phyloP scores from a whole-genome alignment of 2,797 vertebrate genomes.

The Sciaenops ocellatus region DNA sequence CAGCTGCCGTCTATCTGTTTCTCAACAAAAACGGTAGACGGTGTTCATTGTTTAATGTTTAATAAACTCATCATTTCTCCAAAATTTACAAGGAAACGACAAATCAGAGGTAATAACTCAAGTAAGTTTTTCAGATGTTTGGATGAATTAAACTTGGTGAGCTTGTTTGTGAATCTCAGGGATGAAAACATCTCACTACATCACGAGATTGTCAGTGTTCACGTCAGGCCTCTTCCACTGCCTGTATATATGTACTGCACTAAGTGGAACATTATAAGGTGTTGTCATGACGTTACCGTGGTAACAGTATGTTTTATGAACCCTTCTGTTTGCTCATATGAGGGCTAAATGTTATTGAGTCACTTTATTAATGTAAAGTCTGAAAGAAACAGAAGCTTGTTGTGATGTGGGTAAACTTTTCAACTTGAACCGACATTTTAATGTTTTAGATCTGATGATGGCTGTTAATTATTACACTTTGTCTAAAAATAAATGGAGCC shows the following conservation, averaged over 20 bases:
- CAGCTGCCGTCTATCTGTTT: neutral
- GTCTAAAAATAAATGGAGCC: slow-evolving; percentile 1
- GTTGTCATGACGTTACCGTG: neutral
- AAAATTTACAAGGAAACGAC: neutral
- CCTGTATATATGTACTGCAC: neutral
- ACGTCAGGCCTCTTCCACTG: neutral
- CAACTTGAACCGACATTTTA: neutral
- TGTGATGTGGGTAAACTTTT: neutral
- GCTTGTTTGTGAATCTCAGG: slow-evolving; percentile 35
- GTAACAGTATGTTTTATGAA: neutral
- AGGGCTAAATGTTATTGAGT: neutral
- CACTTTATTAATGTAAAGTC: neutral
- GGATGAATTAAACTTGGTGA: neutral
- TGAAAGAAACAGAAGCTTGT: neutral
- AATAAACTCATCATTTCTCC: neutral
- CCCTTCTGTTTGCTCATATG: neutral
- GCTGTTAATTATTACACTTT: neutral
- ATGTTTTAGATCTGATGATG: neutral
- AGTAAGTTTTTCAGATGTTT: neutral
- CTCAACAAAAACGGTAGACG: neutral
- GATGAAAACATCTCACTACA: slow-evolving; percentile 7
- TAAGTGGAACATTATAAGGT: slow-evolving; percentile 1
- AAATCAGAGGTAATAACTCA: neutral
- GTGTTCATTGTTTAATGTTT: neutral
- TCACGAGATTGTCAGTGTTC: neutral